Base-by-base conservation (phyloP, 30 jellyfish, hydroid and myxozoan species). In the Chrysaora quinquecirrha region DNA sequence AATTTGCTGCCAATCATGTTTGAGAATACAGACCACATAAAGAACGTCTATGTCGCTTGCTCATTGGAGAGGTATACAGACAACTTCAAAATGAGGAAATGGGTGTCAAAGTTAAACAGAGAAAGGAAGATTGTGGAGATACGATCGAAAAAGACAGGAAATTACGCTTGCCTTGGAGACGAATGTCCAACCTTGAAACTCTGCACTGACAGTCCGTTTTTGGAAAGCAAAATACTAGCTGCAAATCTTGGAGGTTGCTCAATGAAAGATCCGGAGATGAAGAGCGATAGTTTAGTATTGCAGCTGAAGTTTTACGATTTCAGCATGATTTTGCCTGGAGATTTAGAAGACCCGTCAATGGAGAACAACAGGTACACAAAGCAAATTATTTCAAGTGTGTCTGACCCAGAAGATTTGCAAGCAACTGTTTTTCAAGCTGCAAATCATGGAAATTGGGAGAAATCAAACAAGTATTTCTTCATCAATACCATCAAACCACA, bases 191-290 rank as follows among this genome's bases (percentile, higher is more conserved):
- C 72, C 16, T 18, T 84, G 19, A 69, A 64, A 6, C 63, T 84
- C 9, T 84, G 95, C 69, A n/a, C 83, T 4, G 85, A 73, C 33
- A 64, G 81, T 31, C 81, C 95, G 1, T 71, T 72, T 65, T 63
- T 84, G 6, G 88, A 84, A 2, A 28, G 76, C 3, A 72, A 48
- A 63, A 64, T 84, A 28, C 83, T 84, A 3, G 95, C 95, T 0
- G 95, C 95, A n/a, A 73, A 73, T 24, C 74, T 84, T 35, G 95
- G 88, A 28, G 95, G 95, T 3, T 84, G 95, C 50, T 84, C 95
- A 9, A 47, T 63, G 0, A 72, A 73, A 22, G 74, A 75, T 27
- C 33, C 19, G 64, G 82, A 84, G 7, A 61, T 52, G 77, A 71
- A 71, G 27, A 70, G 83, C 46, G 74, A 84, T 70, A 84, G 95